Conservation (phyloP, 2,113 vertebrate species). For the Ochotona curzoniae region DNA sequence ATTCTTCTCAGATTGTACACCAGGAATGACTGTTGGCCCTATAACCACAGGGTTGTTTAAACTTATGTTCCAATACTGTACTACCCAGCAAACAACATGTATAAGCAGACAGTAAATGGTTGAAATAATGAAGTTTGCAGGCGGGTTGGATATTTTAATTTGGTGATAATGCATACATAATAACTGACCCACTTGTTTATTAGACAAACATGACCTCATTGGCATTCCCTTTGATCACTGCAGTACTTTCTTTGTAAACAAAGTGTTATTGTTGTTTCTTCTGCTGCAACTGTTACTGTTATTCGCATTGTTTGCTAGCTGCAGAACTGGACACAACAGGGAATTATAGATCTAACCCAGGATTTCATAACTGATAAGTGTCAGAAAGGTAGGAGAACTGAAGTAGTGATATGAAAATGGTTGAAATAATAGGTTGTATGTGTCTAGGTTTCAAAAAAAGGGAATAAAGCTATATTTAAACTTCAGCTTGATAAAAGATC, state of each 20-base stretch:
- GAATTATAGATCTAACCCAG: background rate
- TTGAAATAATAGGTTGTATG: background rate
- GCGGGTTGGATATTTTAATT: background rate
- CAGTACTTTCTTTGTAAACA: background rate
- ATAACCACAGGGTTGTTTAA: background rate
- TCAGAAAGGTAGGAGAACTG: background rate
- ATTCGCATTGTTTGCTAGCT: background rate
- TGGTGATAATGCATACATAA: background rate
- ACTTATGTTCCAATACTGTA: background rate
- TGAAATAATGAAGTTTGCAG: background rate
- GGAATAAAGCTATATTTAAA: conserved; percentile 29
- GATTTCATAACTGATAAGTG: background rate
- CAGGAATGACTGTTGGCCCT: conserved; percentile 17
- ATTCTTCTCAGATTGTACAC: background rate
- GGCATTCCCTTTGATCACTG: background rate
- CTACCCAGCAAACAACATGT: conserved; percentile 2
- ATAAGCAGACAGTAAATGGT: background rate
- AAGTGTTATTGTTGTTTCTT: background rate
- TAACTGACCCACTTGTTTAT: background rate
- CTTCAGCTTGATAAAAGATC: background rate
- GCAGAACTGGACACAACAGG: background rate
- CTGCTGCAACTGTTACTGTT: background rate
- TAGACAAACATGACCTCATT: background rate
- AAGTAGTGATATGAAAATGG: background rate
- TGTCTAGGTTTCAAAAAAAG: conserved; percentile 39